Conservation (phyloP, 2,888 invertebrate species). For the Cybosia mesomella region DNA sequence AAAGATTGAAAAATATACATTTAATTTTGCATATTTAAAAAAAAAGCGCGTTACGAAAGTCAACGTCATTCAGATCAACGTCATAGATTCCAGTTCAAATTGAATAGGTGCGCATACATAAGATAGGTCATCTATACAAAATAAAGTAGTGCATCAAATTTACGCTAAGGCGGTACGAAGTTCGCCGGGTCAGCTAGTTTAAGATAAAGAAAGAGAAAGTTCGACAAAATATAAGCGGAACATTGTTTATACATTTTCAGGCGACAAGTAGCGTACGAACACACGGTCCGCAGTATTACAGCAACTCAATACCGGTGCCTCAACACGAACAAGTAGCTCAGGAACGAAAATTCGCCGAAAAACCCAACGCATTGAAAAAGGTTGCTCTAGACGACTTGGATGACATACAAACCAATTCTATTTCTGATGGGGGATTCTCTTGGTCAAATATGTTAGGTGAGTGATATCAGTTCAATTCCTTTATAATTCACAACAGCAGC, state of each 20-base stretch:
- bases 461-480: conserved; percentile 25
- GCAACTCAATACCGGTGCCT: conserved; percentile 74
- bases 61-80: too few species aligned
- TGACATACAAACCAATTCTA: conserved; percentile 93
- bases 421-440: conserved; percentile 93
- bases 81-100: too few species aligned
- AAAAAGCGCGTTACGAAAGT: too few species aligned
- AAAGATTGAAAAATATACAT: too few species aligned
- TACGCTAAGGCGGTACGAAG: too few species aligned
- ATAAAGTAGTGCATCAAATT: too few species aligned
- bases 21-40: too few species aligned
- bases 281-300: conserved; percentile 82
- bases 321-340: conserved; percentile 78
- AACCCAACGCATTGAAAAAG: conserved; percentile 96
- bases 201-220: neutral
- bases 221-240: neutral
- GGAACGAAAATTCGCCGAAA: conserved; percentile 94
- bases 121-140: too few species aligned
- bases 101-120: too few species aligned
- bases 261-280: conserved; percentile 80
- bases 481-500: neutral
- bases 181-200: too few species aligned
- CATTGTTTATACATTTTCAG: conserved; percentile 58
- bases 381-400: conserved; percentile 93
- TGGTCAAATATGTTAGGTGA: conserved; percentile 95